Evolutionary conservation across 2,888 invertebrate species (phyloP), one percentile per base, ranked within the genome.

Genomic region (Nemotelus nigrinus): DNA sequence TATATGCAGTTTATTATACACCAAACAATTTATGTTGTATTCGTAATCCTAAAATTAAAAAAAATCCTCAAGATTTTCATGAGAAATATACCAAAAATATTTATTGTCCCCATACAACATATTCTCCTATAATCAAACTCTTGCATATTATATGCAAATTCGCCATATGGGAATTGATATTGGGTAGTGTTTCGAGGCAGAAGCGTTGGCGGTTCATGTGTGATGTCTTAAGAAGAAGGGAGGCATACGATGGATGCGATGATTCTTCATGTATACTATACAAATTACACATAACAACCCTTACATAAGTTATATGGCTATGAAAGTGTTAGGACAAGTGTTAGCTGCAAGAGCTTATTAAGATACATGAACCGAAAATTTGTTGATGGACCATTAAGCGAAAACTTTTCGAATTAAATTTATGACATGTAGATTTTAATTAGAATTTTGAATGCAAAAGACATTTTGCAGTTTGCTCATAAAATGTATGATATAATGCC

Each of bases 351-450:
- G 50, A 60, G 39, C 60, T 72, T 72, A 72, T 72, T 57, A 44
- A 72, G 72, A 72, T 58, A 58, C 58, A 72, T 72, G 72, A 53
- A 4, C 47, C 60, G 53, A 60, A 25, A 57, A 72, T 72, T 72
- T 60, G 58, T 58, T 60, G 47, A 72, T 60, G 72, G 57, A 47
- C 72, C 72, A 72, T 72, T 72, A 72, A 72, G n/a, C 58, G 25
- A 47, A 72, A 72, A 60, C 39, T 58, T 72, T 72, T 45, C 44
- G 47, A 44, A 72, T 72, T 72, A 41, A 55, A 57, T 72, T 57
- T 57, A 72, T 72, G 58, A 45, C 45, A 25, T 58, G 72, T 72
- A 58, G 72, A 58, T 60, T 72, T 57, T 72, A 72, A 58, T 58
- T 58, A 50, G 58, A 58, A 45, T 58, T 57, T 58, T 10, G 5